Conservation (phyloP, 2,797 vertebrate genomes). For the Scomberomorus guttatus region DNA sequence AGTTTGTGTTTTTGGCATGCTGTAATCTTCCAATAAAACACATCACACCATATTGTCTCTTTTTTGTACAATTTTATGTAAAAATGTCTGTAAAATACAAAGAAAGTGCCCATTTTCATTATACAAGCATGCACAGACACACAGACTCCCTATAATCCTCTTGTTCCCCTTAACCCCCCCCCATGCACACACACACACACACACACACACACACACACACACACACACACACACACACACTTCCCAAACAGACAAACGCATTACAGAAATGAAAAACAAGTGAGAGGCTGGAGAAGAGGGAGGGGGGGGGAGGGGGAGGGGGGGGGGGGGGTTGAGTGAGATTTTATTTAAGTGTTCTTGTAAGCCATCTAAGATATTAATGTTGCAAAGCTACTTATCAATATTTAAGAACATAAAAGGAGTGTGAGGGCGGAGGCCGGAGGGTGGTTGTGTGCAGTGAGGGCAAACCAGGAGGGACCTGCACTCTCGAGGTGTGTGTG, state of each 20-base stretch:
- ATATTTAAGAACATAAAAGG: constrained; percentile 99
- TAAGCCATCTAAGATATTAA: constrained; percentile 99
- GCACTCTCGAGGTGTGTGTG: constrained; percentile 53
- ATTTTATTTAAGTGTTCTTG: constrained; percentile 99
- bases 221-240: constrained; percentile 2
- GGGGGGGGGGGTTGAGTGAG: constrained; percentile 50
- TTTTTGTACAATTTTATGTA: constrained; percentile 5
- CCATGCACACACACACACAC: constrained; percentile 6
- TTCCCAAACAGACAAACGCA: constrained; percentile 92
- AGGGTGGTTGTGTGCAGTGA: constrained; percentile 56
- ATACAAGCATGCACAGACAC: constrained; percentile 47
- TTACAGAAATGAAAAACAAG: constrained; percentile 95
- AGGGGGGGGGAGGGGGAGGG: constrained; percentile 5
- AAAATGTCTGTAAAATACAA: constrained; percentile 25
- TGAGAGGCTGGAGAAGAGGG: constrained; percentile 57
- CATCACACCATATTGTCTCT: background rate
- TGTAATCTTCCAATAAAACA: constrained; percentile 14
- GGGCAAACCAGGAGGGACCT: constrained; percentile 69
- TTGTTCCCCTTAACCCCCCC: constrained; percentile 6
- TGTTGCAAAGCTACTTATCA: constrained; percentile 99
- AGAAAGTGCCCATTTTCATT: constrained; percentile 65
- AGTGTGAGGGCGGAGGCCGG: constrained; percentile 67
- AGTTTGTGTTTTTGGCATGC: background rate
- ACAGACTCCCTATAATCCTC: constrained; percentile 65
- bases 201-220: background rate